A percentile compares a stretch with the other conserved stretches of the same genome.
phyloP scores from a whole-genome alignment of 2,888 invertebrate genomes.

The Hartigia nigra region DNA sequence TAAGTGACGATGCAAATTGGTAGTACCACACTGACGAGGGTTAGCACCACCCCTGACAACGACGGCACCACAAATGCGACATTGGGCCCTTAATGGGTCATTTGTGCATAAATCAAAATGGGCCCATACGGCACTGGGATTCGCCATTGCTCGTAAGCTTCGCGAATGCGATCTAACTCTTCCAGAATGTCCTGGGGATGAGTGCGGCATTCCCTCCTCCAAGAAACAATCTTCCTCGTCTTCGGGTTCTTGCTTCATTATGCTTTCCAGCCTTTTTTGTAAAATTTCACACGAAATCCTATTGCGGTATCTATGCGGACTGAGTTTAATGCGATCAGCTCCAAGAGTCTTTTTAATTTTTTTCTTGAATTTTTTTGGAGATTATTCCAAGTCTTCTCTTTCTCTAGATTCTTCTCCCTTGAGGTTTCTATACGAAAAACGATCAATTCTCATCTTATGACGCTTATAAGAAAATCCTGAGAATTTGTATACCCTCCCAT shows the following conservation, averaged over 20 bases:
- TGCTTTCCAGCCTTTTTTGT: slow-evolving; percentile 33
- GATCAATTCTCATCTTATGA: background rate
- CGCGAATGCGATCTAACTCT: slow-evolving; percentile 60
- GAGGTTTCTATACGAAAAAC: background rate
- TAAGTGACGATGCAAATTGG: slow-evolving; percentile 62
- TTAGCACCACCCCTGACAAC: slow-evolving; percentile 63
- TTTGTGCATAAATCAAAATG: slow-evolving; percentile 62
- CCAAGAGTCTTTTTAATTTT: slow-evolving; percentile 19
- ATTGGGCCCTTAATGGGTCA: slow-evolving; percentile 61
- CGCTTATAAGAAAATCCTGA: background rate
- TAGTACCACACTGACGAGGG: slow-evolving; percentile 63
- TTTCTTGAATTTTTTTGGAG: background rate
- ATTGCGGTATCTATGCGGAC: slow-evolving; percentile 19
- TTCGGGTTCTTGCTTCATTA: slow-evolving; percentile 61
- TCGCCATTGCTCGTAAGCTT: slow-evolving; percentile 62
- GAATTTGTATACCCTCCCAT: background rate
- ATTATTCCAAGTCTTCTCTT: background rate
- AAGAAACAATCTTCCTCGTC: slow-evolving; percentile 56
- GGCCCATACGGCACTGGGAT: slow-evolving; percentile 64
- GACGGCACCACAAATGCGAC: slow-evolving; percentile 62
- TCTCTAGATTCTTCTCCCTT: background rate
- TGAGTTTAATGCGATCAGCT: slow-evolving; percentile 40
- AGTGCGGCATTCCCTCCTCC: slow-evolving; percentile 43
- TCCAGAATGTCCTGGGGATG: slow-evolving; percentile 30
- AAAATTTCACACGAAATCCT: slow-evolving; percentile 23